Conservation (phyloP, 2,888 invertebrate genomes). For the Heteromyza rotundicornis region DNA sequence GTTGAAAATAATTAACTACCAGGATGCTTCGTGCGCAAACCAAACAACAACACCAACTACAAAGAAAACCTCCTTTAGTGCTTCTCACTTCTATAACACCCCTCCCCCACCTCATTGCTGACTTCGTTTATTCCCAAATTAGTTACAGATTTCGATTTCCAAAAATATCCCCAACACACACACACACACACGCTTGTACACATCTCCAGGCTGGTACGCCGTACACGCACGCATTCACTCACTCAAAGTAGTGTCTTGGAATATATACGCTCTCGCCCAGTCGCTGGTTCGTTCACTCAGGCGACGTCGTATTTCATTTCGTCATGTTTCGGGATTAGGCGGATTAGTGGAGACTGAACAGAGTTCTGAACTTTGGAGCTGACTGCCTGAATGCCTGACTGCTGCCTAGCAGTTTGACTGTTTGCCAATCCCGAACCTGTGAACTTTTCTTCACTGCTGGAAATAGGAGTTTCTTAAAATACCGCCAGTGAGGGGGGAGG, state of each 20-base stretch:
- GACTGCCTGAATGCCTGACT: too few species aligned
- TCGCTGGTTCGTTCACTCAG: constrained; percentile 34
- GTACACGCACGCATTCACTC: constrained; percentile 13
- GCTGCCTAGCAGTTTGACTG: too few species aligned
- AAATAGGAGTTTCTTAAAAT: neutral
- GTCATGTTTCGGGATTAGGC: constrained; percentile 59
- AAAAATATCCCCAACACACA: constrained; percentile 14
- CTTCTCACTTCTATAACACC: neutral
- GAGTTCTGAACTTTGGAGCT: constrained; percentile 44
- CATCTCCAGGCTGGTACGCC: too few species aligned
- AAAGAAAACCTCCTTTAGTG: neutral
- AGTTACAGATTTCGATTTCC: constrained; percentile 17
- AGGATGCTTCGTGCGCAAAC: neutral
- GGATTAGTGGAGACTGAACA: constrained; percentile 56
- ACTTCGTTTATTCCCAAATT: constrained; percentile 16
- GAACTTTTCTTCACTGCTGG: constrained; percentile 36
- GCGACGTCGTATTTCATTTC: constrained; percentile 59
- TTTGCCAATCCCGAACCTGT: too few species aligned
- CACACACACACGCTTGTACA: constrained; percentile 3
- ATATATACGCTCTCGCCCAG: too few species aligned
- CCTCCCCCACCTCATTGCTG: neutral
- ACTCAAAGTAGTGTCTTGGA: constrained; percentile 15
- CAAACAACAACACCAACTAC: constrained; percentile 4
- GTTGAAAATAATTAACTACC: neutral
- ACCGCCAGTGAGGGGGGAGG: constrained; percentile 9